Conservation (phyloP, 2,797 vertebrate genomes). For the Trachurus trachurus region DNA sequence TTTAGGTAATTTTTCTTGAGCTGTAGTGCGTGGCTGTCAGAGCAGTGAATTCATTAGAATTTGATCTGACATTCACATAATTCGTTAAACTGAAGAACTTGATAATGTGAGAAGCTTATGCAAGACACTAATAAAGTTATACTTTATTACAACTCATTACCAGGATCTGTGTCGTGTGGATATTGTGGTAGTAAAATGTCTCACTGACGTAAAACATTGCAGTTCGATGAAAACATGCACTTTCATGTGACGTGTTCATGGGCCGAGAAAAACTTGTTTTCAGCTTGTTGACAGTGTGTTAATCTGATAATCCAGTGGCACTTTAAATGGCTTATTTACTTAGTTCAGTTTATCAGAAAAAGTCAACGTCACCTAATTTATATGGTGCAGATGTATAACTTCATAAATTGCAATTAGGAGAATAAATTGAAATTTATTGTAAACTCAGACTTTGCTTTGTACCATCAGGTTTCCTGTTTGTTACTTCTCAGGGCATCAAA, state of each 20-base stretch:
- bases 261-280: neutral
- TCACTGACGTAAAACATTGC: neutral
- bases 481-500: neutral
- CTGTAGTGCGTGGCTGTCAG: neutral
- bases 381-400: neutral
- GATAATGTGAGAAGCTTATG: neutral
- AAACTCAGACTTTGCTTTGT: neutral
- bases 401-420: neutral
- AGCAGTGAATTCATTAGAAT: neutral
- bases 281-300: neutral
- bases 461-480: neutral
- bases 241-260: too few relatives aligned
- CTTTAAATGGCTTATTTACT: neutral
- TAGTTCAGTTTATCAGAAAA: too few relatives aligned
- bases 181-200: neutral
- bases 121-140: neutral
- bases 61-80: neutral
- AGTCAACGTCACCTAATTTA: neutral
- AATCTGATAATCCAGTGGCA: neutral
- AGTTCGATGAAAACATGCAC: neutral
- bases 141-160: neutral
- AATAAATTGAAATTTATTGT: neutral
- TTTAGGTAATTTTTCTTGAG: neutral
- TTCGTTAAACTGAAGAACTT: neutral
- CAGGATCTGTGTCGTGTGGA: neutral